phyloP scores from a whole-genome alignment of 2,888 invertebrate species.

The Zhuqinia jingwanae region DNA sequence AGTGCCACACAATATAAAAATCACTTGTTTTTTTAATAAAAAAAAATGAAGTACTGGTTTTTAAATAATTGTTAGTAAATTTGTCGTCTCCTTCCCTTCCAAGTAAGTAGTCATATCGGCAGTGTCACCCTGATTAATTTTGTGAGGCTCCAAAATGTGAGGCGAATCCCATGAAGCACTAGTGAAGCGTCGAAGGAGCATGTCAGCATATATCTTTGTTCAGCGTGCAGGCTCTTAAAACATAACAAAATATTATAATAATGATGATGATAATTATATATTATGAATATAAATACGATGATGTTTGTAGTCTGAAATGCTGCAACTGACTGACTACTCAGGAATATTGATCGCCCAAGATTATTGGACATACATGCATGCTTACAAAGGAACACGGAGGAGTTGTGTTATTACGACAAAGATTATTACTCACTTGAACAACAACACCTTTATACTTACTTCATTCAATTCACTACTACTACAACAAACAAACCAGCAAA shows the following conservation, averaged over 20 bases:
- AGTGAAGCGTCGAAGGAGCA: neutral
- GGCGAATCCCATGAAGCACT: neutral
- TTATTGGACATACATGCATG: constrained; percentile 57
- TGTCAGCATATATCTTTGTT: constrained; percentile 36
- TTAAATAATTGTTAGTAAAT: neutral
- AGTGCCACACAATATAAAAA: neutral
- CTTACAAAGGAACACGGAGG: neutral
- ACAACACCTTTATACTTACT: constrained; percentile 36
- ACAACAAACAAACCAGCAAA: no score
- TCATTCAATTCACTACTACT: no score
- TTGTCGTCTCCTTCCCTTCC: neutral
- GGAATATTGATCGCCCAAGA: constrained; percentile 56
- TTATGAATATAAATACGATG: neutral
- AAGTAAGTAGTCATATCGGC: neutral
- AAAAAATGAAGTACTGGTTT: neutral
- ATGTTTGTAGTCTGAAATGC: constrained; percentile 29
- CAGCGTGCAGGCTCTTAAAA: neutral
- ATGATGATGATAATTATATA: no score
- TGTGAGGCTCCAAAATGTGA: neutral
- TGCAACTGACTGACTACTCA: constrained; percentile 54
- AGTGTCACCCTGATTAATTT: constrained; percentile 6
- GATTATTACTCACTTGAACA: neutral
- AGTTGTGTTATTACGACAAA: neutral
- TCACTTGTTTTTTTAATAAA: neutral
- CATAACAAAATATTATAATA: no score